Conservation (phyloP, 2,888 invertebrate genomes). For the Xylota segnis region DNA sequence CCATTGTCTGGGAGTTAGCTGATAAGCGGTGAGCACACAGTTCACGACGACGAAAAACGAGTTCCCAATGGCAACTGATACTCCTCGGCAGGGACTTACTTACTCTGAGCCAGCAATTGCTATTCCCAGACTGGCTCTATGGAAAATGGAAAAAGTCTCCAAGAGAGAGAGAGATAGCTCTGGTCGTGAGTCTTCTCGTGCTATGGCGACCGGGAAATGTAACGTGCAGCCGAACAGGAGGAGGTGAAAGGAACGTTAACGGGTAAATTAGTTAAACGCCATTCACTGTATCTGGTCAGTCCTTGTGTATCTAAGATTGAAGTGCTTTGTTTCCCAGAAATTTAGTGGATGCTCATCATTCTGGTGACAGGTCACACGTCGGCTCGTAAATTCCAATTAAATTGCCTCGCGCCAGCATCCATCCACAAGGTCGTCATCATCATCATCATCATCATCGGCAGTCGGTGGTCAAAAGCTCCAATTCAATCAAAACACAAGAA, state of each 20-base stretch:
- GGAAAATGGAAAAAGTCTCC: conserved; percentile 46
- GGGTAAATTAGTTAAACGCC: conserved; percentile 74
- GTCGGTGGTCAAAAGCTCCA: conserved; percentile 54
- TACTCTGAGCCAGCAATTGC: neutral
- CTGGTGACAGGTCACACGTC: conserved; percentile 62
- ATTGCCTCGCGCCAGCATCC: conserved; percentile 56
- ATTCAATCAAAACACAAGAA: conserved; percentile 61
- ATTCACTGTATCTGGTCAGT: conserved; percentile 52
- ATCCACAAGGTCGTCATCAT: conserved; percentile 35
- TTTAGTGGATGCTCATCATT: conserved; percentile 52
- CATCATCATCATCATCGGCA: conserved; percentile 63
- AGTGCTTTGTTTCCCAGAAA: conserved; percentile 26
- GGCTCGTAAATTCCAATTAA: conserved; percentile 73
- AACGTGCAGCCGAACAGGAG: conserved; percentile 20
- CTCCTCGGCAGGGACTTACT: conserved; percentile 11
- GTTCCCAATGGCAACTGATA: conserved; percentile 22
- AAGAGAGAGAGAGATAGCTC: neutral
- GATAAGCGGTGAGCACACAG: conserved; percentile 40
- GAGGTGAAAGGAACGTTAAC: conserved; percentile 51
- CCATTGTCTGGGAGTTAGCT: conserved; percentile 44
- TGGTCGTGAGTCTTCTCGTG: conserved; percentile 1
- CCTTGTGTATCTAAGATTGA: conserved; percentile 7
- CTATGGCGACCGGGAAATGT: conserved; percentile 23
- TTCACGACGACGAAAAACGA: conserved; percentile 25
- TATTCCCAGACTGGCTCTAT: conserved; percentile 17